Evolutionary conservation across 2,888 invertebrate genomes (phyloP).

Genomic region (Ecliptopera silaceata): DNA sequence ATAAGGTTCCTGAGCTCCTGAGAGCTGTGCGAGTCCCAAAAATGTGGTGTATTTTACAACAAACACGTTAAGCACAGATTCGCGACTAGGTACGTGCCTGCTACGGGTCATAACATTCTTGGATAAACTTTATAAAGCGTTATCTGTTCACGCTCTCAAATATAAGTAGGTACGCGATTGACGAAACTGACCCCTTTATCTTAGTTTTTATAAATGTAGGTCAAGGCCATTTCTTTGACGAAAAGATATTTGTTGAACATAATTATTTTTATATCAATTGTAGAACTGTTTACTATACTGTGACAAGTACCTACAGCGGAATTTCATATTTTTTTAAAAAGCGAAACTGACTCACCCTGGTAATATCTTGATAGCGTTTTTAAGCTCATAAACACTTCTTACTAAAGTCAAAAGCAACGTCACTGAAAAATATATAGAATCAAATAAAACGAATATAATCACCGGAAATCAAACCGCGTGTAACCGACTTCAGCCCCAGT

Average conservation of each 20-base stretch:
- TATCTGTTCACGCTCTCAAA: conserved; percentile 32
- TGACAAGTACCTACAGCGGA: too few relatives aligned
- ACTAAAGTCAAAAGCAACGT: not conserved
- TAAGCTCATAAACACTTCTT: not conserved
- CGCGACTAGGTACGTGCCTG: conserved; percentile 19
- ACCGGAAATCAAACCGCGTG: conserved; percentile 21
- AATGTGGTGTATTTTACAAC: conserved; percentile 25
- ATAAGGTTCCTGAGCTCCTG: conserved; percentile 26
- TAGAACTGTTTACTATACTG: too few relatives aligned
- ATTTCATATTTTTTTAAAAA: too few relatives aligned
- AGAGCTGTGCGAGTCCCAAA: conserved; percentile 3
- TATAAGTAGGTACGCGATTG: conserved; percentile 28
- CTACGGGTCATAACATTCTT: conserved; percentile 31
- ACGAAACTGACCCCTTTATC: conserved; percentile 35
- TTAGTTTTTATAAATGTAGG: conserved; percentile 31
- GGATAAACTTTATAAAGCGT: conserved; percentile 33
- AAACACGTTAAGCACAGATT: conserved; percentile 29
- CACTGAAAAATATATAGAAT: not conserved
- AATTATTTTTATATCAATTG: not conserved
- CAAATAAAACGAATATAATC: not conserved
- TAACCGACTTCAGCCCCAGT: conserved; percentile 19
- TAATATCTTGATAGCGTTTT: not conserved
- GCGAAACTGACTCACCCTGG: not conserved
- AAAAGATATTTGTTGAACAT: not conserved
- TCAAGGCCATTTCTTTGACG: conserved; percentile 36